These are phyloP conservation scores for Odocoileus hemionus DNA, from an alignment of 2,113 vertebrate species.

Conservation along the genomic window DNA sequence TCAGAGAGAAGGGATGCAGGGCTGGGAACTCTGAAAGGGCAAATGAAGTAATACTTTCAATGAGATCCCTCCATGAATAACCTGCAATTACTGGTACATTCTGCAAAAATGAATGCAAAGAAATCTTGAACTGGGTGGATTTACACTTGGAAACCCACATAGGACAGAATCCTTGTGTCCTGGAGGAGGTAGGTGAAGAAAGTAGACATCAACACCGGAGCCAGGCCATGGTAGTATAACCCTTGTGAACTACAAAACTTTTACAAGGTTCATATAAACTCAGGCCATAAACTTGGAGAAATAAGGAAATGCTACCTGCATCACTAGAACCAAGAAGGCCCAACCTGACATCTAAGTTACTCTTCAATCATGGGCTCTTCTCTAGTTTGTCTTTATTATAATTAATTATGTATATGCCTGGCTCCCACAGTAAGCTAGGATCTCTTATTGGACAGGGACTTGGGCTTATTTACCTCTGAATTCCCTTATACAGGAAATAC, in stretches of 20 bases:
- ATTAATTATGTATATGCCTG: constrained; percentile 45
- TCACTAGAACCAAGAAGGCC: not conserved
- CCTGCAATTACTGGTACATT: not conserved
- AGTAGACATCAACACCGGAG: not conserved
- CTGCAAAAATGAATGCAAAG: not conserved
- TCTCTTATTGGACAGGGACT: not conserved
- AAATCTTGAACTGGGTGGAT: not conserved
- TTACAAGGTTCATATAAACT: not conserved
- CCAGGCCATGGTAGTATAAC: not conserved
- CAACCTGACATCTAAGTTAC: not conserved
- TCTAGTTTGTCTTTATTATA: not conserved
- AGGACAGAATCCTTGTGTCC: not conserved
- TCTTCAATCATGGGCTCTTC: not conserved
- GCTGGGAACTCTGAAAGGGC: not conserved
- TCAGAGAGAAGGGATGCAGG: not conserved
- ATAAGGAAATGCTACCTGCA: not conserved
- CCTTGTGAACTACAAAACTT: not conserved
- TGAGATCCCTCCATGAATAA: not conserved
- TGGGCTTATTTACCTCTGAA: not conserved
- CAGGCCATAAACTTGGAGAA: not conserved
- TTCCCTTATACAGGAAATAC: not conserved
- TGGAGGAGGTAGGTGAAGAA: not conserved
- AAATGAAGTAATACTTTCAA: not conserved
- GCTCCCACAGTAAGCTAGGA: not conserved
- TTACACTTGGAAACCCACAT: not conserved